Conservation (phyloP, 2,888 invertebrate genomes). For the Autographa gamma region DNA sequence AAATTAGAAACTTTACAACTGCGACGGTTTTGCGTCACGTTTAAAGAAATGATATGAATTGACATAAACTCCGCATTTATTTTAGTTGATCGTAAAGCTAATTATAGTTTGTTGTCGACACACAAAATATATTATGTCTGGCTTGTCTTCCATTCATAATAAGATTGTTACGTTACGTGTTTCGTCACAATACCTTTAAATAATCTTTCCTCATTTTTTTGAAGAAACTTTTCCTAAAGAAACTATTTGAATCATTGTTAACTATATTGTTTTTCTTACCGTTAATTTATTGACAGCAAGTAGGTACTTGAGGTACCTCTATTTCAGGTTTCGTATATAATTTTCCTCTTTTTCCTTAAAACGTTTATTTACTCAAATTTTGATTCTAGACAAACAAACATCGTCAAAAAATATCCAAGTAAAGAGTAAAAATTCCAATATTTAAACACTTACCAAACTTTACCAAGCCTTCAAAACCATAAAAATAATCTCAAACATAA, state of each 20-base stretch:
- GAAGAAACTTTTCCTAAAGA: too few relatives aligned
- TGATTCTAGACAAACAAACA: too few relatives aligned
- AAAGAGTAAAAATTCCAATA: background rate
- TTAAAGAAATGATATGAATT: conserved; percentile 29
- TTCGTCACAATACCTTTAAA: background rate
- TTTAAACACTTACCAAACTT: background rate
- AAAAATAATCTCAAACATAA: background rate
- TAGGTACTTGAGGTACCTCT: too few relatives aligned
- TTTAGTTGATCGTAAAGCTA: conserved; percentile 23
- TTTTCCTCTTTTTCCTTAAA: too few relatives aligned
- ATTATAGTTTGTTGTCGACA: conserved; percentile 17
- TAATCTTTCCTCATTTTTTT: too few relatives aligned
- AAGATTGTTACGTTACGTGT: background rate
- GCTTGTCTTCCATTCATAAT: background rate
- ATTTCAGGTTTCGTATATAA: too few relatives aligned
- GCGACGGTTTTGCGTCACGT: conserved; percentile 33
- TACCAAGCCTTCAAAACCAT: background rate
- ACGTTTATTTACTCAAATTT: too few relatives aligned
- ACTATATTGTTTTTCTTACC: too few relatives aligned
- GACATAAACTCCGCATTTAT: conserved; percentile 21
- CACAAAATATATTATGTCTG: conserved; percentile 12
- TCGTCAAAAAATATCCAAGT: background rate
- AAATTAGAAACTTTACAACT: conserved; percentile 36
- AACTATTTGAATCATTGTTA: too few relatives aligned
- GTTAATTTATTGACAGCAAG: too few relatives aligned